Conservation (phyloP, 2,113 vertebrate genomes). For the Scatophagus argus region DNA sequence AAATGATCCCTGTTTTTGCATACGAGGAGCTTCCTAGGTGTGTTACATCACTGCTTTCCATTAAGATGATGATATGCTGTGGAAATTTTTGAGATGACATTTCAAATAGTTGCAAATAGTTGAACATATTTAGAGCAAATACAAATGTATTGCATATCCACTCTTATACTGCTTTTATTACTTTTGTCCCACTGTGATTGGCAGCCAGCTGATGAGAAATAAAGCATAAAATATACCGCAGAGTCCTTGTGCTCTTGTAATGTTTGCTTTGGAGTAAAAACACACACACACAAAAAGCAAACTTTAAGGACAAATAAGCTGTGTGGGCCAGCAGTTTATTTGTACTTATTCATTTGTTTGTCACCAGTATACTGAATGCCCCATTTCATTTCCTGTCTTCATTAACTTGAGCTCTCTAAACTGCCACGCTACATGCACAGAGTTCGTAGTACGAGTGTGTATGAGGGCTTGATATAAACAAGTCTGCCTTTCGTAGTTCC, state of each 20-base stretch:
- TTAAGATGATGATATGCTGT: background rate
- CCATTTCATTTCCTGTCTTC: background rate
- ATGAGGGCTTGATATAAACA: slow-evolving; percentile 58
- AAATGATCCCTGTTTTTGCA: background rate
- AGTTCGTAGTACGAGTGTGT: slow-evolving; percentile 20
- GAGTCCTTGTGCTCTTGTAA: background rate
- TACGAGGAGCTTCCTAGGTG: background rate
- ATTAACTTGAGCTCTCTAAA: background rate
- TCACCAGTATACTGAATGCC: slow-evolving; percentile 1
- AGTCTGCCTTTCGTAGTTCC: slow-evolving; percentile 24
- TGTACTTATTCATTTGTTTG: no score
- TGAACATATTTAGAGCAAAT: background rate
- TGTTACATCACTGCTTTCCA: background rate
- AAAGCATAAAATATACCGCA: slow-evolving; percentile 7
- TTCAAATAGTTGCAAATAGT: background rate
- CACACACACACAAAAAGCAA: no score
- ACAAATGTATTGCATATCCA: background rate
- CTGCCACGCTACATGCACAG: background rate
- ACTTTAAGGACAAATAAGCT: slow-evolving; percentile 20
- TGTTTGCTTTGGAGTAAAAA: slow-evolving; percentile 11
- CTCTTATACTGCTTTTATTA: background rate
- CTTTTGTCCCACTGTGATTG: background rate
- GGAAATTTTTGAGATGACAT: background rate
- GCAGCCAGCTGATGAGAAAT: background rate
- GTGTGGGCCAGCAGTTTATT: slow-evolving; percentile 1